These are phyloP conservation scores for Tricholauxania praeusta DNA, from an alignment of 2,888 invertebrate genomes.

Conservation along the genomic window DNA sequence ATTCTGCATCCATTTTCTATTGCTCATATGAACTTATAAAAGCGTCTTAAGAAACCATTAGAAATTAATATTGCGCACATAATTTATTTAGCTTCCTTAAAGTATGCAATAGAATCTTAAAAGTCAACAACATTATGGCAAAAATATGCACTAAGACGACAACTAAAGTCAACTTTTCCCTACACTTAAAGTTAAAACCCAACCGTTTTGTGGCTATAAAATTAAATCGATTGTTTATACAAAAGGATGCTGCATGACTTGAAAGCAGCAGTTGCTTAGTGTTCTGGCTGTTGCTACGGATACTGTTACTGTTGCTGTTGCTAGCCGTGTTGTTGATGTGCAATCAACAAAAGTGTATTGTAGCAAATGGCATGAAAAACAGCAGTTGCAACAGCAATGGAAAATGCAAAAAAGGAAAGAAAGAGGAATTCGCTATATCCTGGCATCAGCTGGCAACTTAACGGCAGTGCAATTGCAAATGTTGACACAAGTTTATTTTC, in stretches of 20 bases:
- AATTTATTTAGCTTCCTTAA: too few relatives aligned
- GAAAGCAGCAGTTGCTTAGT: neutral
- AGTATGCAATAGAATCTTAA: too few relatives aligned
- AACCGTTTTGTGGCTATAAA: constrained; percentile 16
- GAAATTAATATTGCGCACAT: too few relatives aligned
- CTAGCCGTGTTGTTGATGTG: neutral
- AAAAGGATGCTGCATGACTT: neutral
- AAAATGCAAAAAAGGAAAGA: neutral
- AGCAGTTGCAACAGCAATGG: neutral
- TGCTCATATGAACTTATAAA: too few relatives aligned
- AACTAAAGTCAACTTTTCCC: too few relatives aligned
- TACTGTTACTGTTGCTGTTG: neutral
- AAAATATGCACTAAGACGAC: too few relatives aligned
- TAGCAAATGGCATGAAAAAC: neutral
- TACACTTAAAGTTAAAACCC: too few relatives aligned
- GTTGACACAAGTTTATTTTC: constrained; percentile 37
- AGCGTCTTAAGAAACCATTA: too few relatives aligned
- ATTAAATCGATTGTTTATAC: constrained; percentile 34
- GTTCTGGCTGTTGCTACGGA: constrained; percentile 1
- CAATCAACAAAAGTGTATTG: neutral
- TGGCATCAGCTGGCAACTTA: constrained; percentile 27
- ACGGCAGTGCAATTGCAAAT: constrained; percentile 29
- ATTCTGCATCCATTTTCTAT: too few relatives aligned
- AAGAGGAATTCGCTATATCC: neutral
- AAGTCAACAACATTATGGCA: too few relatives aligned